Evolutionary conservation across 1,140 invertebrate species (phyloP), one percentile per base, ranked within the genome.

Genomic region (Copidosoma floridanum): DNA sequence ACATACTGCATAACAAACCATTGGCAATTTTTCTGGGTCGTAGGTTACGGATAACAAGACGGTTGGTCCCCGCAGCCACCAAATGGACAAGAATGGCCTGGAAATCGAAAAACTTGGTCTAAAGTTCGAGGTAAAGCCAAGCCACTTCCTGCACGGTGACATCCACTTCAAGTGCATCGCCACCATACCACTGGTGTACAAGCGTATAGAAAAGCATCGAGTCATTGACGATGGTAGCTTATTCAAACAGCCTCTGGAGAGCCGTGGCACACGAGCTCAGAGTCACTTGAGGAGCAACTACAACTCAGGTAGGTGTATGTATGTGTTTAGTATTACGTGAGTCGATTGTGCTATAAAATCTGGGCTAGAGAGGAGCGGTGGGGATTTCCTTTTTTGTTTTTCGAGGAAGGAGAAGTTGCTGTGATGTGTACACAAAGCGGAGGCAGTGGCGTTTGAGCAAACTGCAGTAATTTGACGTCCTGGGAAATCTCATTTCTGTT

Each of bases 141-240:
- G 86, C 66, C 91, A 94, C 75, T 93, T 93, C 73, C 86, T 85
- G 61, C 84, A 85, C 52, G 90, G 91, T 65, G 90, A 93, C 70
- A 85, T 94, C 78, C 92, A 92, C 74, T 82, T 94, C 41, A 93
- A 94, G 83, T 94, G 92, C 80, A 83, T 92, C 68, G 92, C 92
- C 6, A 93, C 89, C 27, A 92, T 94, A 71, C 89, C 88, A 2
- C 89, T 89, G 2, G 84, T 93, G 1, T 93, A 93, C 76, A 89
- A 86, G 83, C 83, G 87, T 60, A 91, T 87, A 70, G 91, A 92
- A 67, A 91, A 93, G 72, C 89, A 91, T 69, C 91, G 89, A 69
- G 88, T 92, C 5, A 86, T 90, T 65, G 88, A 89, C 3, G 82
- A 83, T 14, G 84, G 85, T 65, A 78, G 83, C 47, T 84, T 85